Percentiles rank a stretch among this genome's conserved stretches.
Conservation (phyloP, 2,888 invertebrate genomes). For the Geotrupes spiniger region DNA sequence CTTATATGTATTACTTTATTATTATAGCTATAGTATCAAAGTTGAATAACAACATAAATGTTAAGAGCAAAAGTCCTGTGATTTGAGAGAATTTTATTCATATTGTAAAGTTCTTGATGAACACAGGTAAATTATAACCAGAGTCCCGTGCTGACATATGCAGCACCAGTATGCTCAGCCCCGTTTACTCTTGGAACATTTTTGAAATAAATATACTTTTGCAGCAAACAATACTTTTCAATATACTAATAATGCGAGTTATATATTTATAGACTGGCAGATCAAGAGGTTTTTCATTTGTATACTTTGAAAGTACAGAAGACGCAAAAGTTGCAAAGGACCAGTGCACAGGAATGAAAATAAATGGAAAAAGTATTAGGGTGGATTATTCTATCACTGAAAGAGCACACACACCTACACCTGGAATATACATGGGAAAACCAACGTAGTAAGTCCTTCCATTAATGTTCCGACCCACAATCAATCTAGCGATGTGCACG, state of each 20-base stretch:
- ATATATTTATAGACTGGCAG: constrained; percentile 69
- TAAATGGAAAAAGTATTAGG: constrained; percentile 88
- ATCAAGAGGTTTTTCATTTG: constrained; percentile 95
- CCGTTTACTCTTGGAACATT: no score
- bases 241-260: constrained; percentile 13
- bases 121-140: no score
- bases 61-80: no score
- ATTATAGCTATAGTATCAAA: no score
- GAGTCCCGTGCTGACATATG: no score
- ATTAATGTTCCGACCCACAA: constrained; percentile 4
- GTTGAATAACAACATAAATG: no score
- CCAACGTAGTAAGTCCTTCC: constrained; percentile 67
- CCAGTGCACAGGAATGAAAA: constrained; percentile 89
- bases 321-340: constrained; percentile 94
- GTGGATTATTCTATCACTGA: constrained; percentile 96
- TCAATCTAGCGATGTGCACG: constrained; percentile 1
- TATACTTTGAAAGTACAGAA: constrained; percentile 84
- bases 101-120: no score
- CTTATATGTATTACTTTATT: no score
- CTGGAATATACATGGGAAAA: constrained; percentile 95
- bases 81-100: no score
- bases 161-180: no score
- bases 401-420: constrained; percentile 95
- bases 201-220: no score
- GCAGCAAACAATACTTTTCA: no score